Percentiles rank a stretch among this genome's conserved stretches.
phyloP scores from a whole-genome alignment of 1,140 invertebrate genomes.

The Panagrolaimus sp. region DNA sequence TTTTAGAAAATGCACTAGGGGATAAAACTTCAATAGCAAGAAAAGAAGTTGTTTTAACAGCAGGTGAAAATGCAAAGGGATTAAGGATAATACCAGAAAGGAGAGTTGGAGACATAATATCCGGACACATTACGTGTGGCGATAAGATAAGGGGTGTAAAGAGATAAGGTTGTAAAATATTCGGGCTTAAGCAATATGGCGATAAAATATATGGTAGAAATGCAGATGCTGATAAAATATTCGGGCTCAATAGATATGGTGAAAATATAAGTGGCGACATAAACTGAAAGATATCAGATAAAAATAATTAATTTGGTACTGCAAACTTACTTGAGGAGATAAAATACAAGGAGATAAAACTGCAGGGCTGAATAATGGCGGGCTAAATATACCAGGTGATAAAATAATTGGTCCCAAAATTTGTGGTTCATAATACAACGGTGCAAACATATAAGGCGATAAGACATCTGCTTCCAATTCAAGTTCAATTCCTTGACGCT shows the following conservation, averaged over 20 bases:
- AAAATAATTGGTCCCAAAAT: constrained; percentile 43
- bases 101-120: neutral
- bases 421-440: constrained; percentile 28
- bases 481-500: constrained; percentile 3
- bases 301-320: too few species aligned
- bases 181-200: constrained; percentile 10
- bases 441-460: constrained; percentile 23
- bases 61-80: neutral
- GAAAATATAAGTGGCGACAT: constrained; percentile 22
- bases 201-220: constrained; percentile 14
- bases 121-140: neutral
- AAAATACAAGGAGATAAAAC: constrained; percentile 22
- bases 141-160: constrained; percentile 9
- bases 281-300: neutral
- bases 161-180: constrained; percentile 14
- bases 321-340: neutral
- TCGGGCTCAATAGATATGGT: constrained; percentile 10
- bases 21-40: constrained; percentile 52
- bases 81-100: neutral
- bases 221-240: constrained; percentile 4
- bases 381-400: constrained; percentile 44
- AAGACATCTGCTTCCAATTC: constrained; percentile 19
- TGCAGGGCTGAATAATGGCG: constrained; percentile 40
- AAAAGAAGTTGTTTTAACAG: constrained; percentile 26
- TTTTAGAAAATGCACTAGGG: constrained; percentile 22